Evolutionary conservation across 2,113 vertebrate species (phyloP).

Genomic region (Sorex araneus): DNA sequence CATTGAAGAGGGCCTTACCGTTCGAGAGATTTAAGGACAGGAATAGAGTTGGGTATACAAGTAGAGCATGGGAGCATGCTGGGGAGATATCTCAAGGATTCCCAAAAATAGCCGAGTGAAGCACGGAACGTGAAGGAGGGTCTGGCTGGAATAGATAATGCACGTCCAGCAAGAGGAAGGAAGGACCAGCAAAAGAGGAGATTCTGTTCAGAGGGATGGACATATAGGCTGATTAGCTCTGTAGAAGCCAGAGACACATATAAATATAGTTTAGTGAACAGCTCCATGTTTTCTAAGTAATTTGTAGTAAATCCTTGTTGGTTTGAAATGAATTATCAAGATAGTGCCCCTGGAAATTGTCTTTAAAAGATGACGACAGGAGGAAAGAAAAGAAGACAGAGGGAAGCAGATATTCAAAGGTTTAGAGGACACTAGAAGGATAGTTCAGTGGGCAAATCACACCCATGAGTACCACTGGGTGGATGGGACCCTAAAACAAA

Average conservation of each 20-base stretch:
- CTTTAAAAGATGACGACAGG: not conserved
- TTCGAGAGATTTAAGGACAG: rapidly evolving
- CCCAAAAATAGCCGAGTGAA: not conserved
- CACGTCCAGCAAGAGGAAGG: not conserved
- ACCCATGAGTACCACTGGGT: no score
- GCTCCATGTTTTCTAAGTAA: not conserved
- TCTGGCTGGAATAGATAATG: no score
- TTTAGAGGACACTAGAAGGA: no score
- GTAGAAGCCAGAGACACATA: rapidly evolving
- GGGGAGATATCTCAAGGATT: not conserved
- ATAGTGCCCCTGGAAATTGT: not conserved
- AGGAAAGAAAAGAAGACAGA: not conserved
- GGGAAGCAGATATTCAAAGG: no score
- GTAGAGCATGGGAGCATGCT: rapidly evolving
- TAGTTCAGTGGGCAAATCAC: no score
- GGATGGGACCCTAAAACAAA: no score
- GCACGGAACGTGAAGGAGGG: rapidly evolving
- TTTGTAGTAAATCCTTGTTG: not conserved
- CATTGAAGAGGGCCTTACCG: not conserved
- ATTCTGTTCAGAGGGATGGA: not conserved
- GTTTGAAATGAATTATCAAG: not conserved
- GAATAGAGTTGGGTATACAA: not conserved
- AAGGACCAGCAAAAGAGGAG: no score
- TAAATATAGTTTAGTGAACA: not conserved
- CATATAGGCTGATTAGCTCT: not conserved